These are phyloP conservation scores for Galendromus occidentalis DNA, from an alignment of 1,140 invertebrate genomes.

Conservation along the genomic window DNA sequence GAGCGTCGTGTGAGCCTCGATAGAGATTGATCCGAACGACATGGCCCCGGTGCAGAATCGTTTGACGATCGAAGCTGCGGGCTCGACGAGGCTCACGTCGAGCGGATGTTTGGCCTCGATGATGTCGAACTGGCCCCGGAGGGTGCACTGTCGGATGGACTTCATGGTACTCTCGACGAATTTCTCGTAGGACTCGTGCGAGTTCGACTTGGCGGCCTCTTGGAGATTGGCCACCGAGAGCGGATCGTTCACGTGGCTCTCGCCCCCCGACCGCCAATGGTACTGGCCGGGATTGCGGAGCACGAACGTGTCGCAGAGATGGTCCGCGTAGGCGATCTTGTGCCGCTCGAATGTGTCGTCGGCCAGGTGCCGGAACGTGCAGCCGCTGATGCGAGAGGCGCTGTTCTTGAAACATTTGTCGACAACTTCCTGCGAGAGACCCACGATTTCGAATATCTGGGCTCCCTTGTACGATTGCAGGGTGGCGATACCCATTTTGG, in stretches of 20 bases:
- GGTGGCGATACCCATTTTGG: conserved; percentile 99
- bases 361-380: conserved; percentile 68
- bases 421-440: conserved; percentile 71
- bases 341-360: conserved; percentile 69
- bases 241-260: conserved; percentile 95
- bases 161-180: conserved; percentile 70
- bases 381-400: conserved; percentile 79
- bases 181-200: conserved; percentile 56
- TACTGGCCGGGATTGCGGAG: conserved; percentile 82
- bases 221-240: conserved; percentile 75
- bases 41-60: conserved; percentile 60
- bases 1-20: conserved; percentile 82
- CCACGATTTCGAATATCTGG: conserved; percentile 97
- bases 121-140: conserved; percentile 77
- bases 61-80: conserved; percentile 85
- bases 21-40: conserved; percentile 77
- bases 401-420: conserved; percentile 90
- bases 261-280: conserved; percentile 88
- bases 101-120: conserved; percentile 46
- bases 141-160: conserved; percentile 62
- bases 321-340: conserved; percentile 45
- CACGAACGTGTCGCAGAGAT: conserved; percentile 30
- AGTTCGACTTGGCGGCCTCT: conserved; percentile 67
- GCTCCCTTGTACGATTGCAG: conserved; percentile 98
- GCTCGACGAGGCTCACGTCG: conserved; percentile 64